Conservation (phyloP, 2,113 vertebrate genomes). For the Mungos mungo region DNA sequence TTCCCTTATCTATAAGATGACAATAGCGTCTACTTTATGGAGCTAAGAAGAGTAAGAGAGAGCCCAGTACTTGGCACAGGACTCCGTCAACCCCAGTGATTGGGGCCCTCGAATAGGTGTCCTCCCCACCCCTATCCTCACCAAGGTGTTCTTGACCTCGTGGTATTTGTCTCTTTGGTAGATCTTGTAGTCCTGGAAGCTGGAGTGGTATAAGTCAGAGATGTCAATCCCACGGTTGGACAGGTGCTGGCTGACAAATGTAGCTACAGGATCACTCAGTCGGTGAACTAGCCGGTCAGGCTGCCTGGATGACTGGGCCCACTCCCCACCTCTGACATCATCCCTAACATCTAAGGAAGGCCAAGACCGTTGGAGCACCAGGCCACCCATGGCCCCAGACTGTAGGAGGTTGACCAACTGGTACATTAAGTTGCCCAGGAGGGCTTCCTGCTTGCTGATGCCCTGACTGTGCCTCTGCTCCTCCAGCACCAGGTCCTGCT, state of each 20-base stretch:
- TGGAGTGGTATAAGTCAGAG: constrained; percentile 78
- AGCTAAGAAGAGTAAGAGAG: not conserved
- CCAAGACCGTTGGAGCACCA: not conserved
- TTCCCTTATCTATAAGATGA: not conserved
- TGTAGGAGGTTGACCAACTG: constrained; percentile 82
- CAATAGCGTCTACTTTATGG: rapidly evolving
- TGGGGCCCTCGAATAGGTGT: not conserved
- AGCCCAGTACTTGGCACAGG: not conserved
- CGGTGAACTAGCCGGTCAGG: not conserved
- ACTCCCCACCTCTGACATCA: not conserved
- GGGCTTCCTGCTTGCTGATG: constrained; percentile 89
- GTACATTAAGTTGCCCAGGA: constrained; percentile 87
- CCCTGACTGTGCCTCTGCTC: constrained; percentile 86
- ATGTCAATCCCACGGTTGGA: constrained; percentile 89
- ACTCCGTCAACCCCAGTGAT: not conserved
- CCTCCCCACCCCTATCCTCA: constrained; percentile 79
- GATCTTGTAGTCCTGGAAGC: constrained; percentile 86
- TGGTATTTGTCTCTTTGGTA: constrained; percentile 89
- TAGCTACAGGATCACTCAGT: not conserved
- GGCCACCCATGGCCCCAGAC: not conserved
- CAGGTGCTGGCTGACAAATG: constrained; percentile 82
- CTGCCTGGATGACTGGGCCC: not conserved
- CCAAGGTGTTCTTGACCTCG: constrained; percentile 88
- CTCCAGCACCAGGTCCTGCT: constrained; percentile 86
- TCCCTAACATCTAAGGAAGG: not conserved